Percentiles rank a stretch among this genome's conserved stretches.
These are phyloP conservation scores for Tiliacea citrago DNA, from an alignment of 2,888 invertebrate species.

Conservation along the genomic window DNA sequence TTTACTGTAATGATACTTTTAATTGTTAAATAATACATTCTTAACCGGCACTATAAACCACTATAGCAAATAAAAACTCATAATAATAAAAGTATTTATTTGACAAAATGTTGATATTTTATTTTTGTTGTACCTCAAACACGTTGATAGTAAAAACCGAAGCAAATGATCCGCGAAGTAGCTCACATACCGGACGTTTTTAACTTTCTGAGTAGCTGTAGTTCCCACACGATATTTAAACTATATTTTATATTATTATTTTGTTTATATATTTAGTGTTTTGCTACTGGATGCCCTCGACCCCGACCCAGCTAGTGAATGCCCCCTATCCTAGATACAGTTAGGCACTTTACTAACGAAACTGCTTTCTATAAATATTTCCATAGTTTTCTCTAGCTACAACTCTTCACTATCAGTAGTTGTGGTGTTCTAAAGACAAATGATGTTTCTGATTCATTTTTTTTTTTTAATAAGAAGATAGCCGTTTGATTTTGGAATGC, in stretches of 20 bases:
- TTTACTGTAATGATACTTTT: conserved; percentile 87
- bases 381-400: conserved; percentile 74
- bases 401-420: conserved; percentile 80
- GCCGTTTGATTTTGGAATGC: conserved; percentile 83
- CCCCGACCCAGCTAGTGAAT: conserved; percentile 88
- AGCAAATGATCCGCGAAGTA: conserved; percentile 74
- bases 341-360: conserved; percentile 86
- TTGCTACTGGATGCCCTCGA: conserved; percentile 89
- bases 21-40: conserved; percentile 88
- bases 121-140: conserved; percentile 78
- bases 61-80: conserved; percentile 85
- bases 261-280: conserved; percentile 81
- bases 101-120: conserved; percentile 84
- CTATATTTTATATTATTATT: conserved; percentile 73
- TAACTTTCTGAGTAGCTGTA: conserved; percentile 80
- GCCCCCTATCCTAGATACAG: conserved; percentile 84
- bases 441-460: conserved; percentile 20
- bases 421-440: conserved; percentile 84
- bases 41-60: conserved; percentile 87
- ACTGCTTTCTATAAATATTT: conserved; percentile 81
- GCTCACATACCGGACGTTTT: conserved; percentile 89
- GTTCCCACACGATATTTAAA: conserved; percentile 84
- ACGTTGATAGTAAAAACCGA: conserved; percentile 54
- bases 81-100: conserved; percentile 89
- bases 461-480: conserved; percentile 2